A percentile compares a stretch with the other conserved stretches of the same genome.
phyloP scores from a whole-genome alignment of 2,888 invertebrate species.

The Mallateleia sp. region DNA sequence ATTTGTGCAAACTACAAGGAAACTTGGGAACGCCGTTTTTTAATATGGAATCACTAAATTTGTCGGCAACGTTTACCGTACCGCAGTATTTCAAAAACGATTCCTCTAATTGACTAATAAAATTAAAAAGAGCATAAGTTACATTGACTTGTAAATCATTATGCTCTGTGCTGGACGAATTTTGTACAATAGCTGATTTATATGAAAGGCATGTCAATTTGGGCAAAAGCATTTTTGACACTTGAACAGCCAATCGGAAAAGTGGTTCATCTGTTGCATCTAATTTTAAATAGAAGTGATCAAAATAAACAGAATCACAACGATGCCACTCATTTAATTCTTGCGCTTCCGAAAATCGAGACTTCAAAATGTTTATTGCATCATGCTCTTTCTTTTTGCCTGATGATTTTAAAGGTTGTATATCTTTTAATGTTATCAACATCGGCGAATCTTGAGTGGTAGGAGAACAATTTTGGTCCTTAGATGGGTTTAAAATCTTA shows the following conservation, averaged over 20 bases:
- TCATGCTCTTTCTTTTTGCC: slow-evolving; percentile 3
- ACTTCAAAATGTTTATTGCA: slow-evolving; percentile 11
- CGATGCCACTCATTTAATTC: slow-evolving; percentile 25
- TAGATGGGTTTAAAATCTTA: slow-evolving; percentile 30
- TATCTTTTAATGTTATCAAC: slow-evolving; percentile 24
- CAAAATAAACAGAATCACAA: slow-evolving; percentile 22
- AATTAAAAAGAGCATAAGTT: slow-evolving; percentile 20
- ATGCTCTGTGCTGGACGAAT: slow-evolving; percentile 9
- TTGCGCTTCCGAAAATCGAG: slow-evolving; percentile 6
- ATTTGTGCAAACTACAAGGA: slow-evolving; percentile 16
- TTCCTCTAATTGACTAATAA: slow-evolving; percentile 9
- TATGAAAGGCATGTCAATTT: slow-evolving; percentile 18
- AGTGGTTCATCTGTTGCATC: slow-evolving; percentile 17
- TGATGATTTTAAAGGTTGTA: slow-evolving; percentile 14
- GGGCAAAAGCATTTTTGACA: slow-evolving; percentile 1
- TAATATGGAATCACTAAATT: slow-evolving; percentile 14
- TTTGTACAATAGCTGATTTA: slow-evolving; percentile 11
- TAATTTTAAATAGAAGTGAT: slow-evolving; percentile 28
- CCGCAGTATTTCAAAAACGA: slow-evolving; percentile 14
- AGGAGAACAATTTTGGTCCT: slow-evolving; percentile 34
- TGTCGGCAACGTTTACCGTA: neutral
- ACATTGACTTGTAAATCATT: slow-evolving; percentile 1
- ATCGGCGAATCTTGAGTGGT: neutral
- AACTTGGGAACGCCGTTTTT: slow-evolving; percentile 28
- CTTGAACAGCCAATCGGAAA: slow-evolving; percentile 12